Evolutionary conservation across 2,113 vertebrate species (phyloP).

Genomic region (Halcyon senegalensis): DNA sequence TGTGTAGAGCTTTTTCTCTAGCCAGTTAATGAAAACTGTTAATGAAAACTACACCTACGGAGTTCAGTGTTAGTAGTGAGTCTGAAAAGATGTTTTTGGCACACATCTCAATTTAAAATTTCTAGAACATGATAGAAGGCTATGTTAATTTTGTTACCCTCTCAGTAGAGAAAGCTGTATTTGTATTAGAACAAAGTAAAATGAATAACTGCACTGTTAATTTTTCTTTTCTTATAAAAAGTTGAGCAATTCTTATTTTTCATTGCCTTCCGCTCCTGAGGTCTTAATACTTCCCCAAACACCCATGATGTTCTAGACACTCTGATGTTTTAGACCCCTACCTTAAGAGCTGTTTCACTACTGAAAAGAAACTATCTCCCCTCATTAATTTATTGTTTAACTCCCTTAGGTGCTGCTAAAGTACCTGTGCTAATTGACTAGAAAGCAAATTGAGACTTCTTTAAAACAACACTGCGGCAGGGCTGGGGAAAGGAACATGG

Average conservation of each 20-base stretch:
- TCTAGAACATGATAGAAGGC: not conserved
- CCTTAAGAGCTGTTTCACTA: not conserved
- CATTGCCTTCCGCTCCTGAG: not conserved
- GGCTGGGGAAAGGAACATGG: not conserved
- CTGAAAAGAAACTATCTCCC: not conserved
- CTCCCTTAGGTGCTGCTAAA: not conserved
- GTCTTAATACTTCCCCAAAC: not conserved
- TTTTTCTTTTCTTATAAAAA: not conserved
- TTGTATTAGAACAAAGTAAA: not conserved
- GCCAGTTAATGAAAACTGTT: not conserved
- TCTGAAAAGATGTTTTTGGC: not conserved
- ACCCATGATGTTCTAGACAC: not conserved
- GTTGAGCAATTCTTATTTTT: not conserved
- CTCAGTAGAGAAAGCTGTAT: not conserved
- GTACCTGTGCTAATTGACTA: not conserved
- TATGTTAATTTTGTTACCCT: not conserved
- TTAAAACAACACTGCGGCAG: not conserved
- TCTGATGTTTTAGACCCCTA: not conserved
- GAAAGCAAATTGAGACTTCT: not conserved
- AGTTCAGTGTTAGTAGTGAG: not conserved
- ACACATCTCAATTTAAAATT: not conserved
- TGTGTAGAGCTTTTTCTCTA: not conserved
- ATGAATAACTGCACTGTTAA: not conserved
- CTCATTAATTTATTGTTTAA: not conserved
- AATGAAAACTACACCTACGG: not conserved